Evolutionary conservation across 53 echinoderm and acorn worm genomes (phyloP).

Genomic region (Hippasteria phrygiana): DNA sequence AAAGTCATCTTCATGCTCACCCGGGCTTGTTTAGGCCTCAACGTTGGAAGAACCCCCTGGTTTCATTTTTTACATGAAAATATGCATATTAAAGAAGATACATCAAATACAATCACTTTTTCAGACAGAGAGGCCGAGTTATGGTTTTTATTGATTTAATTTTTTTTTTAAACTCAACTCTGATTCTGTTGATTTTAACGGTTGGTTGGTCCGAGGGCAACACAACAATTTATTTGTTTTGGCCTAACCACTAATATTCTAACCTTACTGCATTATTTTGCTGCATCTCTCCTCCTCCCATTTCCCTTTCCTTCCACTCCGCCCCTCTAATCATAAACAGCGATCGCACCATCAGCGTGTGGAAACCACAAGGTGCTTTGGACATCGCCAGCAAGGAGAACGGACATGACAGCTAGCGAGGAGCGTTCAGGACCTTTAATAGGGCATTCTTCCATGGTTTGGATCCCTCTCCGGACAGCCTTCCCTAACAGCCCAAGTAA

Average conservation of each 20-base stretch:
- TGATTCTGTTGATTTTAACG: too few species aligned
- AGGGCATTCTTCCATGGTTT: not conserved
- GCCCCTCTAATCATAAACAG: conserved; percentile 60
- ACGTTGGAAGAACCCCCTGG: too few species aligned
- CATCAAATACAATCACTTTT: too few species aligned
- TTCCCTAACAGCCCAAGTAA: not conserved
- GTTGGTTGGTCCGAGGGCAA: too few species aligned
- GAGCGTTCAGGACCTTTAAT: not conserved
- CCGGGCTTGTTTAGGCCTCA: too few species aligned
- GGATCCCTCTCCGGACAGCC: not conserved
- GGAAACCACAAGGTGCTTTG: conserved; percentile 69
- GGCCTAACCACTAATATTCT: conserved; percentile 1
- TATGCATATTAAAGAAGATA: too few species aligned
- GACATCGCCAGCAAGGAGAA: conserved; percentile 14
- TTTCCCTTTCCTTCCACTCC: conserved; percentile 19
- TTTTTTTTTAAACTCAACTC: too few species aligned
- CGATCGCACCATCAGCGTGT: conserved; percentile 91
- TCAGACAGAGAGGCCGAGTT: too few species aligned
- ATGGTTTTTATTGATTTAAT: too few species aligned
- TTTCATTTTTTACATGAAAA: too few species aligned
- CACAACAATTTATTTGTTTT: not conserved
- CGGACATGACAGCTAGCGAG: conserved; percentile 10
- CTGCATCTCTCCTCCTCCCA: conserved; percentile 13
- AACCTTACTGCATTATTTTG: conserved; percentile 40
- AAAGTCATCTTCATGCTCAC: too few species aligned